A percentile compares a stretch with the other conserved stretches of the same genome.
Evolutionary conservation across 1,140 invertebrate species (phyloP).

Genomic region (Diplogasteroides magnus): DNA sequence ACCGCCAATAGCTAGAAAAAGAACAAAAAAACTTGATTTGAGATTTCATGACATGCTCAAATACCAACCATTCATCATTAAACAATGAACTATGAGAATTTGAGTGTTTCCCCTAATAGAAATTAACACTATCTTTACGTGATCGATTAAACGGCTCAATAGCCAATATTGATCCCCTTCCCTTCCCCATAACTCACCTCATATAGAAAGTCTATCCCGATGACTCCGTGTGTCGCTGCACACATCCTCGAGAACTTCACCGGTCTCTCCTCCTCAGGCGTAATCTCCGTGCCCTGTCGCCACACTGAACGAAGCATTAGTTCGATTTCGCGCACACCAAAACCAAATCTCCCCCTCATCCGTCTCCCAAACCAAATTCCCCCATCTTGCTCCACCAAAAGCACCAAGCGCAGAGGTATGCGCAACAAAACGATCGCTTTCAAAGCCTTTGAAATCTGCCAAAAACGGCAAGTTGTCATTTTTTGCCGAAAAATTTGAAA

Average conservation of each 20-base stretch:
- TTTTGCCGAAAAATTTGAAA: no score
- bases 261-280: conserved; percentile 2
- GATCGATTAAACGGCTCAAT: no score
- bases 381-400: background rate
- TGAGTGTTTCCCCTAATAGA: background rate
- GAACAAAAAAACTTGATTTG: no score
- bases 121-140: background rate
- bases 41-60: background rate
- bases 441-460: no score
- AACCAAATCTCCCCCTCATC: background rate
- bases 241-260: conserved; percentile 10
- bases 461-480: no score
- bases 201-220: conserved; percentile 12
- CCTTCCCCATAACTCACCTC: conserved; percentile 7
- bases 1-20: no score
- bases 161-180: no score
- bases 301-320: conserved; percentile 12
- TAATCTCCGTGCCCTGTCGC: conserved; percentile 14
- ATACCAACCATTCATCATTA: background rate
- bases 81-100: background rate
- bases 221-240: background rate
- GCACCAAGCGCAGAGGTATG: background rate
- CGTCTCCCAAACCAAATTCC: no score
- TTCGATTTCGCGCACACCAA: no score
- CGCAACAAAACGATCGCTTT: no score